phyloP scores from a whole-genome alignment of 1,140 invertebrate species.

The Potamilus streckersoni region DNA sequence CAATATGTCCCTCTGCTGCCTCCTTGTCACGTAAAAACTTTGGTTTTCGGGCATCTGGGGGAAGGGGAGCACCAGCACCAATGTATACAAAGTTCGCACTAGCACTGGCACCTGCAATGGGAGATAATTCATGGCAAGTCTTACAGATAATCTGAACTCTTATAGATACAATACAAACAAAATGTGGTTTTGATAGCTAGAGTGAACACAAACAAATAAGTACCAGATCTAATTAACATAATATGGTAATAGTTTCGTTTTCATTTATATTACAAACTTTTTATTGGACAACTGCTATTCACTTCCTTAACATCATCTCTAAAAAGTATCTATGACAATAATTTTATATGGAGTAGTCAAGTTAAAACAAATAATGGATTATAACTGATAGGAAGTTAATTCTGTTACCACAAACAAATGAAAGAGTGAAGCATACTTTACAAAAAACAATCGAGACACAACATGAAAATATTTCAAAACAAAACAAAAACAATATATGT shows the following conservation, averaged over 20 bases:
- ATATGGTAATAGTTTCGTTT: too few species aligned
- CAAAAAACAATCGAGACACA: too few species aligned
- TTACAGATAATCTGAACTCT: background rate
- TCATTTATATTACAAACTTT: too few species aligned
- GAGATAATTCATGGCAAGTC: background rate
- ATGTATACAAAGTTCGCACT: conserved; percentile 64
- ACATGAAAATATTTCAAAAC: too few species aligned
- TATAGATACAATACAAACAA: background rate
- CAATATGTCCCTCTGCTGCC: conserved; percentile 35
- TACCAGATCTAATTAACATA: background rate
- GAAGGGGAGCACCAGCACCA: conserved; percentile 59
- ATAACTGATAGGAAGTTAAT: too few species aligned
- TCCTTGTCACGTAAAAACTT: conserved; percentile 33
- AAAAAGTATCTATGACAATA: too few species aligned
- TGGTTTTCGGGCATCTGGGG: conserved; percentile 44
- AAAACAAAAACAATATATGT: too few species aligned
- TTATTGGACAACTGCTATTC: background rate
- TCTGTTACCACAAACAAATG: too few species aligned
- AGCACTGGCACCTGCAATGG: conserved; percentile 55
- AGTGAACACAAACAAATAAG: background rate
- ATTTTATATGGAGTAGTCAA: too few species aligned
- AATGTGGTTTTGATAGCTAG: background rate
- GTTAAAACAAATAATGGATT: too few species aligned
- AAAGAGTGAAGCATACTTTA: too few species aligned
- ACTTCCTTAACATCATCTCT: too few species aligned